Base-by-base conservation (phyloP, 1,140 invertebrate genomes). In the Globodera rostochiensis region DNA sequence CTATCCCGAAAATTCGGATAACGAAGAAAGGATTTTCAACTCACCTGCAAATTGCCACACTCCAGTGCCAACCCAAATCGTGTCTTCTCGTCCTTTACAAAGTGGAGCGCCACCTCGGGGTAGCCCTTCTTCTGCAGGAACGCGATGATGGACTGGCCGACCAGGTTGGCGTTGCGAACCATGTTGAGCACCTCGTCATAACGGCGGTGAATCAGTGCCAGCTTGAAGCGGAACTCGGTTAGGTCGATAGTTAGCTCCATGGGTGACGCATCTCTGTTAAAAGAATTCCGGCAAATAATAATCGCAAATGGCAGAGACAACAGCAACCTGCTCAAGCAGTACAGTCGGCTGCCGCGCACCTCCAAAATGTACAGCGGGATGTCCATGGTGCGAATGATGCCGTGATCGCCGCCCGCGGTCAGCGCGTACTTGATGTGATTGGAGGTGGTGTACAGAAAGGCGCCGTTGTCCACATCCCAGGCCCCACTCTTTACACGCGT, bases 41-140 rank as follows among this genome's bases (percentile, higher is more conserved):
- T 15, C 66, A 97, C 95, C 90, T 99, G 96, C 88, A 99, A 97
- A 90, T 99, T 98, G 9, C 96, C 96, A 91, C 98, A 99, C 91
- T 99, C 97, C 13, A 99, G 90, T 0, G 98, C 97, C 74, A 99
- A 90, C 4, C 95, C 94, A 90, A 99, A 97, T 69, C 97, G 92
- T 0, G 97, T 99, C 87, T 97, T 98, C 84, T 98, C 95, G 90
- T 99, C 97, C 91, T 99, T 99, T 0, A 99, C 98, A 92, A 99
- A 99, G 90, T 99, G 97, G 9, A 99, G 91, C 0, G 98, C 98
- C n/a, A 99, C 96, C 91, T 99, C 98, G 0, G 98, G 98, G 91
- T 99, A 99, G 0, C 98, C 97, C 92, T 99, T 99, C 91, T 98
- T 96, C 91, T 99, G 97, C 67, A 99, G 91, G 90, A 99, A 99